Evolutionary conservation across 2,113 vertebrate species (phyloP).

Genomic region (Thamnaconus septentrionalis): DNA sequence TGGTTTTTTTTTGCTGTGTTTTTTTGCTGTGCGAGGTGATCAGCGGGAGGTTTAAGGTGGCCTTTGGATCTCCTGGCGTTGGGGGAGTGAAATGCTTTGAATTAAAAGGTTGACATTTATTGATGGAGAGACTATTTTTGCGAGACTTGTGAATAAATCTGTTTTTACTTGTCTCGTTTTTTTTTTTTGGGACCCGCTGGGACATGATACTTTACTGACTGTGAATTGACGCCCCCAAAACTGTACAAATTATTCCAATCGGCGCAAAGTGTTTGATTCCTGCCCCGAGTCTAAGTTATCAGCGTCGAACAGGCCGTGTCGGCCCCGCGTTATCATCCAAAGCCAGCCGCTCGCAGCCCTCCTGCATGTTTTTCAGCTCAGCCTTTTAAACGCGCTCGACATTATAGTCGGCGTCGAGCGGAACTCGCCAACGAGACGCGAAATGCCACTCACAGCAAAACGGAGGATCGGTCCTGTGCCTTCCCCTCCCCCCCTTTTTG

Average conservation of each 20-base stretch:
- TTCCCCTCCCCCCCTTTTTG: constrained; percentile 30
- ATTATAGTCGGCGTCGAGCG: constrained; percentile 66
- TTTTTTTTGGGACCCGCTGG: constrained; percentile 54
- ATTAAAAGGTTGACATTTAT: too few relatives aligned
- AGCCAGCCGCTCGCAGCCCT: constrained; percentile 61
- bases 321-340: constrained; percentile 69
- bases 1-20: constrained; percentile 29
- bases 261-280: constrained; percentile 74
- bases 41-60: too few relatives aligned
- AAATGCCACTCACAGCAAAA: constrained; percentile 69
- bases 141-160: too few relatives aligned
- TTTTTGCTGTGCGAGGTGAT: too few relatives aligned
- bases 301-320: constrained; percentile 67
- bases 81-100: too few relatives aligned
- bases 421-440: constrained; percentile 63
- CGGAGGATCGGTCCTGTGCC: too few relatives aligned
- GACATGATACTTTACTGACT: constrained; percentile 53
- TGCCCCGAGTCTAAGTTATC: constrained; percentile 74
- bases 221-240: constrained; percentile 63
- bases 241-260: constrained; percentile 72
- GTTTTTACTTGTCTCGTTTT: constrained; percentile 53
- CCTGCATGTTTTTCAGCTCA: constrained; percentile 69
- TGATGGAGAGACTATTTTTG: too few relatives aligned
- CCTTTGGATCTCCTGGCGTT: too few relatives aligned
- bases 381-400: constrained; percentile 69